Base-by-base conservation (phyloP, 2,113 vertebrate species). In the Antennarius striatus region DNA sequence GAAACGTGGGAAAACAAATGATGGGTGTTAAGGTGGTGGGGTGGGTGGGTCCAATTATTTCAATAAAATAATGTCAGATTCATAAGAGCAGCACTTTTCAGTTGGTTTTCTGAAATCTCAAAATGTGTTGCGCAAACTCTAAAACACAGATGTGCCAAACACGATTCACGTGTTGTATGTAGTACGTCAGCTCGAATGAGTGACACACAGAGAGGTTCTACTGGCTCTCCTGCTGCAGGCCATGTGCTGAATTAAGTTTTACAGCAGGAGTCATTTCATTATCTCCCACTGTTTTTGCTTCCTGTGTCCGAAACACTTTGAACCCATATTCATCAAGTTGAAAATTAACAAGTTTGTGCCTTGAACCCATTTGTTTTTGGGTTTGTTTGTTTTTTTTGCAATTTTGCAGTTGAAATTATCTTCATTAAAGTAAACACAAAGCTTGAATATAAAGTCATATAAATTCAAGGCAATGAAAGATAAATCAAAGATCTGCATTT, bases 221-320 rank as follows among this genome's bases (percentile, higher is more conserved):
- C 32, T 36, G 32, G 32, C 30, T 48, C 60, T 59, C 6, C 58
- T 0, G 51, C 70, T 79, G 4, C 62, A 56, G 55, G 69, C 56
- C 36, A 28, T 10, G 5, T 8, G 1, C 12, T 40, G 50, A 46
- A 61, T 52, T 63, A 9, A 61, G n/a, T 72, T 66, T 71, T 39
- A 61, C 52, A 60, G 49, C 9, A 36, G 40, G 47, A 72, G 58
- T 63, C 60, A 56, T 72, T 79, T 72, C 14, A 74, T 80, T 72
- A 55, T 65, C 32, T 4, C 51, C 10, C 29, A 29, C 32, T 53
- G n/a, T 29, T 52, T 74, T 45, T 47, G 7, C 15, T 17, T 22
- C 22, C 12, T 7, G 1, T 11, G 60, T 68, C 60, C 63, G 36
- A 72, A 70, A 61, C 53, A 39, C 51, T 69, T 57, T 47, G 61